Base-by-base conservation (phyloP, 2,888 invertebrate genomes). In the Melikaiella ostensackeni region DNA sequence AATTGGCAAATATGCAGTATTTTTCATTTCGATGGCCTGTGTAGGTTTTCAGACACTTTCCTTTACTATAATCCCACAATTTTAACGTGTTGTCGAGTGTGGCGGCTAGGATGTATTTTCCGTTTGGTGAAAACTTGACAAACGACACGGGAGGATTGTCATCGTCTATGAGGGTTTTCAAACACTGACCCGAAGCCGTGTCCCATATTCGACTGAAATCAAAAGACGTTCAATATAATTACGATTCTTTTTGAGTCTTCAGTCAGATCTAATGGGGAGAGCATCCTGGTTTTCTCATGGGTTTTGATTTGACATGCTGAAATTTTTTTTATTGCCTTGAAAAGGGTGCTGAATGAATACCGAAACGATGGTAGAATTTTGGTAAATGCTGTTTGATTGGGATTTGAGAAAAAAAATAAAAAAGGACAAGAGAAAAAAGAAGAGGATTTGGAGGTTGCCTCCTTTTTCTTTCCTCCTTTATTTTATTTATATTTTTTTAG, bases 101-200 rank as follows among this genome's bases (percentile, higher is more conserved):
- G 11, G 99, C 99, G 21, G 99, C 99, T 83, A 99, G 93, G 82
- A 99, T 99, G 89, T 99, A 99, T 92, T 99, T 99, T 87, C 99
- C 99, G 92, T 99, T 99, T 0, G 99, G 99, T 73, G 99, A 99
- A 92, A 99, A 99, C 92, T 99, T 99, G 0, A 99, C 99, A 92
- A 99, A 99, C 9, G 99, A 99, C 13, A 99, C 99, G 0, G 99
- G 99, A 13, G 99, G 99, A 92, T 99, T 99, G 90, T 99, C 99
- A 90, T 99, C 99, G 91, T 99, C 99, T 88, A 99, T 99, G 24
- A 99, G 93, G 0, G 99, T 99, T 93, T 99, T 99, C 87, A 99
- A 93, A 92, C 99, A 99, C 92, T 99, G 99, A 0, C 99, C 99
- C 63, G 98, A 99, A 16, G 98, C 98, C 77, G 99, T 99, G 92